phyloP scores from a whole-genome alignment of 2,797 vertebrate genomes.

The Urosaurus nigricauda region DNA sequence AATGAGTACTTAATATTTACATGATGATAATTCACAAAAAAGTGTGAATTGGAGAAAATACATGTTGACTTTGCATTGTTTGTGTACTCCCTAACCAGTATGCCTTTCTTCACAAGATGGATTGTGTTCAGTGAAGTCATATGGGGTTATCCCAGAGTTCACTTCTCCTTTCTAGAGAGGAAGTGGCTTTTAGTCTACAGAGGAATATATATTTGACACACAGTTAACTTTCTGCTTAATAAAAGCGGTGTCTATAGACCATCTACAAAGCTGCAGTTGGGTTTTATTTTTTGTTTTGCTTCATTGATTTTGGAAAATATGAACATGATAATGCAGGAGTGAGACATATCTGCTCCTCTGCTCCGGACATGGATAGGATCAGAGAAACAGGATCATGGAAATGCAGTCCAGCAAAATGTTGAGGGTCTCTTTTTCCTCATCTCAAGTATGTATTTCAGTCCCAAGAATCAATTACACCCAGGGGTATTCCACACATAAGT shows the following conservation, averaged over 20 bases:
- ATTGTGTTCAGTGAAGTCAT: not conserved
- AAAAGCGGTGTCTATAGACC: too few relatives aligned
- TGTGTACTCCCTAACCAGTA: not conserved
- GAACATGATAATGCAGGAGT: not conserved
- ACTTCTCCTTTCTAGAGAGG: slow-evolving; percentile 13
- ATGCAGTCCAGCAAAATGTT: not conserved
- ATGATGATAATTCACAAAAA: not conserved
- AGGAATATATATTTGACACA: too few relatives aligned
- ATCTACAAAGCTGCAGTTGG: too few relatives aligned
- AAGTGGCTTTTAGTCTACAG: not conserved
- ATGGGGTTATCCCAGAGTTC: not conserved
- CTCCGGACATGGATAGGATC: not conserved
- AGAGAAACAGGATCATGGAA: not conserved
- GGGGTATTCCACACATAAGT: too few relatives aligned
- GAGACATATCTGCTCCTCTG: not conserved
- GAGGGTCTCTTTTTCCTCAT: not conserved
- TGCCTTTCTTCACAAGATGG: not conserved
- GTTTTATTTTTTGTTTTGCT: too few relatives aligned
- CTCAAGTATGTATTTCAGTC: too few relatives aligned
- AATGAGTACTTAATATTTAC: not conserved
- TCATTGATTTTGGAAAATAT: too few relatives aligned
- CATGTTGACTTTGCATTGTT: not conserved
- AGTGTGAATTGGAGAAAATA: too few relatives aligned
- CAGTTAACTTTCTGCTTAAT: too few relatives aligned
- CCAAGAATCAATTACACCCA: too few relatives aligned